phyloP scores from a whole-genome alignment of 2,113 vertebrate genomes.

The Ceyx cyanopectus region DNA sequence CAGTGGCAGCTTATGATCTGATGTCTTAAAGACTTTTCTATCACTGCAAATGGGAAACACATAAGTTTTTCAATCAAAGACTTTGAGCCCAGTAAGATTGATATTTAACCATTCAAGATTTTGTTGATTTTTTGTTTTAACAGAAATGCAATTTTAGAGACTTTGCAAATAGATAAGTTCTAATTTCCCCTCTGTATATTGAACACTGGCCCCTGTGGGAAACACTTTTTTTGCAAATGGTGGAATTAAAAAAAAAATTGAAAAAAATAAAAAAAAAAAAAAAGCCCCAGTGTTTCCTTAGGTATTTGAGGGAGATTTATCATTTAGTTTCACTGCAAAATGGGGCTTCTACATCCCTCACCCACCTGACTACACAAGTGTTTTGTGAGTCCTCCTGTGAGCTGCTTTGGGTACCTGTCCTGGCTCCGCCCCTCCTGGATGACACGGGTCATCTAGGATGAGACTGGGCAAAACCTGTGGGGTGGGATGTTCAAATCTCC shows the following conservation, averaged over 20 bases:
- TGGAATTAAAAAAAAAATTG: neutral
- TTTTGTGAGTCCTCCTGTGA: neutral
- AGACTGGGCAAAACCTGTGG: neutral
- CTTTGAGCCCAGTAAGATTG: slow-evolving; percentile 2
- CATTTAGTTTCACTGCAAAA: neutral
- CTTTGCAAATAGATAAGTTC: neutral
- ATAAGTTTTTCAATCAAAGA: neutral
- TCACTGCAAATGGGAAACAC: neutral
- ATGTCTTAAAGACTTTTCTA: slow-evolving; percentile 30
- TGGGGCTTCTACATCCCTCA: neutral
- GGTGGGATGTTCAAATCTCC: neutral
- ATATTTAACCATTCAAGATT: neutral
- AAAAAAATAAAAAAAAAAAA: neutral
- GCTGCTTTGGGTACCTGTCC: neutral
- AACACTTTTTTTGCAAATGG: neutral
- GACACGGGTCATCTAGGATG: neutral
- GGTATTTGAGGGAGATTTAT: neutral
- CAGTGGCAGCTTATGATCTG: slow-evolving; percentile 16
- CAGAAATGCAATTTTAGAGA: neutral
- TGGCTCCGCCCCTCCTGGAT: neutral
- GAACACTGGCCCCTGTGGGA: neutral
- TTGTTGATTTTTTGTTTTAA: neutral
- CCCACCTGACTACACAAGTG: neutral
- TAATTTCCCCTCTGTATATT: neutral
- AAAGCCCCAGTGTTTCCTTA: neutral